These are phyloP conservation scores for Tenthredo notha DNA, from an alignment of 2,888 invertebrate genomes.

Conservation along the genomic window DNA sequence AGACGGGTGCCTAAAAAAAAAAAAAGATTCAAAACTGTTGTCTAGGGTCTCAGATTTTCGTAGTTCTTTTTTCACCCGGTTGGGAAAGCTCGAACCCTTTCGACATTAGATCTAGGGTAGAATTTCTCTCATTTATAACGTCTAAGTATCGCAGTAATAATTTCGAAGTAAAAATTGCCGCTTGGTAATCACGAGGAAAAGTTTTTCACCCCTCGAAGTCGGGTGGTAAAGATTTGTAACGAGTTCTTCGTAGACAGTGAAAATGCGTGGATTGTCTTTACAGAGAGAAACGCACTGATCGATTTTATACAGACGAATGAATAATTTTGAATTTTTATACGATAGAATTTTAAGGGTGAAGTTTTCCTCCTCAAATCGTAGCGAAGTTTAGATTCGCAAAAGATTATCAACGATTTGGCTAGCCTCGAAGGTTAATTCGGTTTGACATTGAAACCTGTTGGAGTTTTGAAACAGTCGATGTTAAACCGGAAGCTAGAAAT, in stretches of 20 bases:
- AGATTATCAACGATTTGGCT: slow-evolving; percentile 42
- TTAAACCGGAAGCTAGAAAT: background rate
- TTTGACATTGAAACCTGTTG: slow-evolving; percentile 29
- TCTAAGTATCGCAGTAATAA: background rate
- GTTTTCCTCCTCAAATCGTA: background rate
- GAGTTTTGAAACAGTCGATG: slow-evolving; percentile 6
- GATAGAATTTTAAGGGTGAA: background rate
- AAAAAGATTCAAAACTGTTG: slow-evolving; percentile 34
- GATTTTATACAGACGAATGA: background rate
- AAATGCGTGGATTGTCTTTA: background rate
- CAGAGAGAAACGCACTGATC: background rate
- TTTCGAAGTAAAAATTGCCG: background rate
- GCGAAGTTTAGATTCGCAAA: background rate
- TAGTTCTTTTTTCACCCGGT: background rate
- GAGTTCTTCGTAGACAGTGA: background rate
- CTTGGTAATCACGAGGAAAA: background rate
- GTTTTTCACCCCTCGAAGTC: background rate
- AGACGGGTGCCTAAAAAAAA: slow-evolving; percentile 12
- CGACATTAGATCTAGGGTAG: background rate
- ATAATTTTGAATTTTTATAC: background rate
- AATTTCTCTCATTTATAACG: background rate
- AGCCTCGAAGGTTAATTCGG: background rate
- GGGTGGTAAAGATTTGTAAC: background rate
- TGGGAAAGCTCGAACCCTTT: background rate
- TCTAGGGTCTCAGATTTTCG: background rate